A percentile compares a stretch with the other conserved stretches of the same genome.
phyloP scores from a whole-genome alignment of 2,797 vertebrate species.

The Galago senegalensis region DNA sequence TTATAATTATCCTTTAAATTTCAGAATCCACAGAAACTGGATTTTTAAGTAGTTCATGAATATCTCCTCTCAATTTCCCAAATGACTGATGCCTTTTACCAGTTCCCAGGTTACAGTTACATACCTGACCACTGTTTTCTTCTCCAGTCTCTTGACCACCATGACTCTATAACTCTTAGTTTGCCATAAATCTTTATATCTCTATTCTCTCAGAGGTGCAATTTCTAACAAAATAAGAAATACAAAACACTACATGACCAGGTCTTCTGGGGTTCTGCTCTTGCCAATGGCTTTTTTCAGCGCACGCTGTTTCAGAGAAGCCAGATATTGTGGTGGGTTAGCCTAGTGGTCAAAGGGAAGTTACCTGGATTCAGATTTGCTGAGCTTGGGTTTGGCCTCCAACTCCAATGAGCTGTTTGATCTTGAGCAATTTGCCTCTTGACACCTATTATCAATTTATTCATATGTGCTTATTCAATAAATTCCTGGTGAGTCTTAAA shows the following conservation, averaged over 20 bases:
- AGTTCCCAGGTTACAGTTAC: neutral
- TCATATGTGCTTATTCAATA: neutral
- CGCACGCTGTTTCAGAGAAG: neutral
- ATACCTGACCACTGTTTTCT: neutral
- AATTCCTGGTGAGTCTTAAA: neutral
- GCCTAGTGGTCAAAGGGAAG: neutral
- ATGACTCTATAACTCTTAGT: neutral
- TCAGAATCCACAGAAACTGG: neutral
- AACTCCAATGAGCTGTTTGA: neutral
- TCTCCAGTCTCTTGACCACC: neutral
- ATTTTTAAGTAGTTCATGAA: neutral
- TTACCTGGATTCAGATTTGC: neutral
- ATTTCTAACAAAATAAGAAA: conserved; percentile 13
- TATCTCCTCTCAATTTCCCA: neutral
- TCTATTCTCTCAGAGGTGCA: neutral
- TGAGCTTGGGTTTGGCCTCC: neutral
- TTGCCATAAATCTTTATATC: neutral
- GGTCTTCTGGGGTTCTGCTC: neutral
- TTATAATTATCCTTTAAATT: neutral
- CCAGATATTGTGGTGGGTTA: neutral
- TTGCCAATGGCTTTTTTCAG: neutral
- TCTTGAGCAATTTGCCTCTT: neutral
- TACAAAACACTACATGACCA: neutral
- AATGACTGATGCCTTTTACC: neutral
- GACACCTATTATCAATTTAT: neutral